A percentile compares a stretch with the other conserved stretches of the same genome.
Evolutionary conservation across 2,113 vertebrate species (phyloP).

Genomic region (Riparia riparia): DNA sequence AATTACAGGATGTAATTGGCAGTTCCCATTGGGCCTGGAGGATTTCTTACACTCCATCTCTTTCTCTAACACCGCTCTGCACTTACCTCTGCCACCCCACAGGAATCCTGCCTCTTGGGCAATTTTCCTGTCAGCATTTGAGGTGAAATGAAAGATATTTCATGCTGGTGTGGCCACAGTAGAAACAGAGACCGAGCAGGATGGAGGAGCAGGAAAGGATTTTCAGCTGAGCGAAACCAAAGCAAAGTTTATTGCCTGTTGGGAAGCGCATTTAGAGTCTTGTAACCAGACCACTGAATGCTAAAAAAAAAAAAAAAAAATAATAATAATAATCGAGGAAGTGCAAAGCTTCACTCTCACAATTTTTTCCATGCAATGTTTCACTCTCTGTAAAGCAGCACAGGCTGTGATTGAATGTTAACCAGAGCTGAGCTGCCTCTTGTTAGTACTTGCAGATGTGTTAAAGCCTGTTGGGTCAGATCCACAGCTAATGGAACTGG

Average conservation of each 20-base stretch:
- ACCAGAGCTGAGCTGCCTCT: constrained; percentile 44
- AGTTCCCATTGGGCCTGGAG: background rate
- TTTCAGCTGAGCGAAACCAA: background rate
- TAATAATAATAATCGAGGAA: background rate
- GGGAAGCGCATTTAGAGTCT: background rate
- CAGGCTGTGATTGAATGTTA: constrained; percentile 11
- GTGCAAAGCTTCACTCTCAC: background rate
- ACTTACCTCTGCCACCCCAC: background rate
- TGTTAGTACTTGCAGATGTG: constrained; percentile 33
- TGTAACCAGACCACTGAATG: constrained; percentile 22
- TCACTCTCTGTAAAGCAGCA: constrained; percentile 4
- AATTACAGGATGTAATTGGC: background rate
- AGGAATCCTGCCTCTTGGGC: background rate
- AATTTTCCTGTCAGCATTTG: background rate
- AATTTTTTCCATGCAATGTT: background rate
- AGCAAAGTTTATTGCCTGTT: background rate
- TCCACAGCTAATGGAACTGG: constrained; percentile 54
- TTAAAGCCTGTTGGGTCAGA: constrained; percentile 49
- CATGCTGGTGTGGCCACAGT: background rate
- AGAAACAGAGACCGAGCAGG: background rate
- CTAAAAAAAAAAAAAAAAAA: background rate
- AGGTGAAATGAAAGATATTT: background rate
- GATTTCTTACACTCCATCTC: background rate
- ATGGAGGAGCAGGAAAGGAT: background rate
- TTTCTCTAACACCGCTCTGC: background rate